Base-by-base conservation (phyloP, 23 tunicate species). In the Styela clava region DNA sequence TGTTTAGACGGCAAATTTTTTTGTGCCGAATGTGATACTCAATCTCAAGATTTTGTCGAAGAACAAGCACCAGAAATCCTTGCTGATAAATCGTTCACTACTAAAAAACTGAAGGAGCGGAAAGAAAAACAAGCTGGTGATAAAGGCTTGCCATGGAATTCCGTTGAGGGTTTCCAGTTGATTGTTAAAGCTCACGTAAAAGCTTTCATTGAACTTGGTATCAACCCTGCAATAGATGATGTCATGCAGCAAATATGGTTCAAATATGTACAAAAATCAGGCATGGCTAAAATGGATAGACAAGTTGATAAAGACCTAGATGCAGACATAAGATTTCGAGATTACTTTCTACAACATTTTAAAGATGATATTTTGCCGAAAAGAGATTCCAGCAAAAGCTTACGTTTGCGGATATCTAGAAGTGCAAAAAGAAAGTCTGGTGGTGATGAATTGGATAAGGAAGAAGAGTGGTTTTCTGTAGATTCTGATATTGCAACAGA, bases 101-200 rank as follows among this genome's bases (percentile, higher is more conserved):
- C 63, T 2, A 44, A 22, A 34, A n/a, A 65, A 62, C 65, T 63
- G 0, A 68, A 81, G 44, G 61, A 29, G 18, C 79, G 74, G 74
- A 74, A 35, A 51, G 52, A 51, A 12, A 16, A 74, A 32, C 62
- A 74, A n/a, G 64, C 74, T 31, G 27, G 34, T 1, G 86, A 85
- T 61, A 63, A 56, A 36, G 95, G 95, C 26, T 79, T 78, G 32
- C 86, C 89, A 33, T 89, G 95, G 95, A 74, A 79, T 29, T 79
- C 83, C 5, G 86, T 82, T 3, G 95, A 89, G 81, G 95, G 82
- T 1, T 81, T 63, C 51, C 80, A 88, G 79, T 74, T 83, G 32
- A 71, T 88, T 69, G 0, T 88, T 31, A 88, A 83, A 61, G 83
- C 84, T 1, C 87, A 88, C 64, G 68, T 88, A 7, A 74, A 62